phyloP scores from a whole-genome alignment of 2,888 invertebrate species.

The Brachyopa scutellaris region DNA sequence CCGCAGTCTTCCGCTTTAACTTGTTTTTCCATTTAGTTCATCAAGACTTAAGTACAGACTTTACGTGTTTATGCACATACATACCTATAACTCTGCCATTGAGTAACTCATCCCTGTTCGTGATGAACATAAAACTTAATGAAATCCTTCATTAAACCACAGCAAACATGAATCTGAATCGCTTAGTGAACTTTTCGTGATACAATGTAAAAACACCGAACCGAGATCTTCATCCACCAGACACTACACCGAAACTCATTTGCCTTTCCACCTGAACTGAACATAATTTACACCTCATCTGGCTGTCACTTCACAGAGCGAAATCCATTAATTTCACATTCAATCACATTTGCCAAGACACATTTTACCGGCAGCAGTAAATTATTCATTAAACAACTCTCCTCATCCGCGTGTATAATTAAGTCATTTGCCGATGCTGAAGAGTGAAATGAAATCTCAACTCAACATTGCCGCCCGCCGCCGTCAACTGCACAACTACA shows the following conservation, averaged over 20 bases:
- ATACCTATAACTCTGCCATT: no score
- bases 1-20: no score
- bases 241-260: conserved; percentile 29
- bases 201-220: conserved; percentile 7
- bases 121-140: conserved; percentile 17
- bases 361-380: conserved; percentile 66
- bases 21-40: no score
- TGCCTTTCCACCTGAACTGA: conserved; percentile 21
- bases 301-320: conserved; percentile 59
- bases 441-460: conserved; percentile 58
- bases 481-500: conserved; percentile 10
- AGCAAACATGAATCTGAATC: conserved; percentile 10
- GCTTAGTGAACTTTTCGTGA: conserved; percentile 11
- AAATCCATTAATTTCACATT: conserved; percentile 68
- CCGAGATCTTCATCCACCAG: conserved; percentile 15
- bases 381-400: conserved; percentile 70
- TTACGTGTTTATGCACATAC: no score
- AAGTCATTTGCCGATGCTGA: conserved; percentile 65
- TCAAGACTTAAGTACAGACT: no score
- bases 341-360: conserved; percentile 70
- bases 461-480: conserved; percentile 39
- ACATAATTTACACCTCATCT: conserved; percentile 68
- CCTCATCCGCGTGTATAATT: conserved; percentile 66
- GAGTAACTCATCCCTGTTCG: no score
- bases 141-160: conserved; percentile 1